Percentiles rank a stretch among this genome's conserved stretches.
Conservation (phyloP, 2,797 vertebrate species). For the Alauda arvensis region DNA sequence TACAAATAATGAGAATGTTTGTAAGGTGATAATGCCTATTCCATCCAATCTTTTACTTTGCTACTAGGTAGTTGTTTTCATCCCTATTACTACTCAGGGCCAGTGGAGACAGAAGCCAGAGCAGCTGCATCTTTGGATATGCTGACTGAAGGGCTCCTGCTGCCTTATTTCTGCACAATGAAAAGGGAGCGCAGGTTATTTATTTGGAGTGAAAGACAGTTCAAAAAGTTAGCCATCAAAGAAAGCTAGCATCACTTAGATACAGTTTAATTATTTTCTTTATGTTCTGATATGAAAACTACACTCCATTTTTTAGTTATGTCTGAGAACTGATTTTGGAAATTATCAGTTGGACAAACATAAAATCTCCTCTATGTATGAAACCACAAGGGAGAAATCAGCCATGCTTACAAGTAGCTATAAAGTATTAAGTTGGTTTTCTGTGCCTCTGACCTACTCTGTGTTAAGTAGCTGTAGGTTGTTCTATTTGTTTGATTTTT, state of each 20-base stretch:
- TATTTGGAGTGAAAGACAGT: not conserved
- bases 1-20: not conserved
- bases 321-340: not conserved
- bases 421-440: not conserved
- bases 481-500: not conserved
- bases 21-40: no score
- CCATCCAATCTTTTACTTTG: not conserved
- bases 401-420: not conserved
- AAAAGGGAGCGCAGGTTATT: not conserved
- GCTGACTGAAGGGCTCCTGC: not conserved
- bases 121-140: not conserved
- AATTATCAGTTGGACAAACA: not conserved
- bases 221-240: not conserved
- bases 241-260: not conserved
- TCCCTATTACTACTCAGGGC: not conserved
- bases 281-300: not conserved
- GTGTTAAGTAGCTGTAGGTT: not conserved
- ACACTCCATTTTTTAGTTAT: not conserved
- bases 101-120: not conserved
- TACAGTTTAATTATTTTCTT: not conserved
- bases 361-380: not conserved
- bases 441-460: not conserved
- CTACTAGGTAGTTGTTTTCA: not conserved
- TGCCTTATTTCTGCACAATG: not conserved
- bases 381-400: not conserved